Percentiles rank a stretch among this genome's conserved stretches.
phyloP scores from a whole-genome alignment of 2,888 invertebrate genomes.

The Piscicola geometra region DNA sequence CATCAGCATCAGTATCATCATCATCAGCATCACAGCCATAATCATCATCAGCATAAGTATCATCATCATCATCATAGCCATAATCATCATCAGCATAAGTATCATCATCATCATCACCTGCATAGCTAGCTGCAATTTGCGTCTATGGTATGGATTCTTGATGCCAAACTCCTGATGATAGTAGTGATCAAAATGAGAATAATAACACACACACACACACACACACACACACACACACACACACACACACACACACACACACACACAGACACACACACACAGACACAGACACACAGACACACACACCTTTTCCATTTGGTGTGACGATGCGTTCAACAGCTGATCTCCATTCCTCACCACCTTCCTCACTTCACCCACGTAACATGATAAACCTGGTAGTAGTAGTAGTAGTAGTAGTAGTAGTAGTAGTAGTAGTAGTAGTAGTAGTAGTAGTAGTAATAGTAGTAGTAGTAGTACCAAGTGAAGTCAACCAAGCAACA shows the following conservation, averaged over 20 bases:
- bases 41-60: too few relatives aligned
- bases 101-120: constrained; percentile 48
- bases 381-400: constrained; percentile 60
- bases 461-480: too few relatives aligned
- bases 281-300: background rate
- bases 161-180: constrained; percentile 56
- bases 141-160: constrained; percentile 73
- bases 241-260: too few relatives aligned
- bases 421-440: too few relatives aligned
- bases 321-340: constrained; percentile 69
- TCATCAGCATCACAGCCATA: constrained; percentile 28
- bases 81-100: too few relatives aligned
- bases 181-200: background rate
- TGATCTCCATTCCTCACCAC: constrained; percentile 79
- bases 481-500: too few relatives aligned
- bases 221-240: constrained; percentile 1
- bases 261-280: background rate
- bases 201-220: constrained; percentile 6
- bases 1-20: constrained; percentile 38
- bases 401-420: too few relatives aligned
- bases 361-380: constrained; percentile 71
- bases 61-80: too few relatives aligned
- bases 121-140: constrained; percentile 75
- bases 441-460: too few relatives aligned
- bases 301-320: constrained; percentile 75